Conservation (phyloP, 2,113 vertebrate genomes). For the Nycticebus coucang region DNA sequence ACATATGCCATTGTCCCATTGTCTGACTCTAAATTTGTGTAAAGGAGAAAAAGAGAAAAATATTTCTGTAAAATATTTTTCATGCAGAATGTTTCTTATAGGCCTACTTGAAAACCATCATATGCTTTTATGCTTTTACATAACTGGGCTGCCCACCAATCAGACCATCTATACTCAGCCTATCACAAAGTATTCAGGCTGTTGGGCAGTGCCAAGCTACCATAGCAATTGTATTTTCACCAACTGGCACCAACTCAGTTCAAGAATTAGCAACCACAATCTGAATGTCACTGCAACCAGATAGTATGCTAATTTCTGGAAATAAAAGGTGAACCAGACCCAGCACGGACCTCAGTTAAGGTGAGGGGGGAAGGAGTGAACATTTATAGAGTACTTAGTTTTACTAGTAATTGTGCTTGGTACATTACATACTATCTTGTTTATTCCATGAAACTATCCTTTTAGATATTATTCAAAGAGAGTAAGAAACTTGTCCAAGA, state of each 20-base stretch:
- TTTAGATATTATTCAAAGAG: constrained; percentile 20
- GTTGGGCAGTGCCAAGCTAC: background rate
- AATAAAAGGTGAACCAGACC: background rate
- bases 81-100: background rate
- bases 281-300: background rate
- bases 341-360: background rate
- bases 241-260: background rate
- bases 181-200: background rate
- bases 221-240: background rate
- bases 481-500: constrained; percentile 1
- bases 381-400: background rate
- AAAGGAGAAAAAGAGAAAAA: background rate
- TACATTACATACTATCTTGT: background rate
- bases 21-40: background rate
- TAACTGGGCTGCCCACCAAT: background rate
- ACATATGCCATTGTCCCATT: background rate
- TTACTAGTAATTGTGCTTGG: background rate
- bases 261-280: background rate
- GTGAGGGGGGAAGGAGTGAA: background rate
- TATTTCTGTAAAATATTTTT: constrained; percentile 21
- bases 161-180: background rate
- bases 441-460: constrained; percentile 38
- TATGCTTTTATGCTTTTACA: background rate
- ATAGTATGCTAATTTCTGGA: background rate
- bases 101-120: background rate